Evolutionary conservation across 2,113 vertebrate genomes (phyloP).

Genomic region (Hucho hucho): DNA sequence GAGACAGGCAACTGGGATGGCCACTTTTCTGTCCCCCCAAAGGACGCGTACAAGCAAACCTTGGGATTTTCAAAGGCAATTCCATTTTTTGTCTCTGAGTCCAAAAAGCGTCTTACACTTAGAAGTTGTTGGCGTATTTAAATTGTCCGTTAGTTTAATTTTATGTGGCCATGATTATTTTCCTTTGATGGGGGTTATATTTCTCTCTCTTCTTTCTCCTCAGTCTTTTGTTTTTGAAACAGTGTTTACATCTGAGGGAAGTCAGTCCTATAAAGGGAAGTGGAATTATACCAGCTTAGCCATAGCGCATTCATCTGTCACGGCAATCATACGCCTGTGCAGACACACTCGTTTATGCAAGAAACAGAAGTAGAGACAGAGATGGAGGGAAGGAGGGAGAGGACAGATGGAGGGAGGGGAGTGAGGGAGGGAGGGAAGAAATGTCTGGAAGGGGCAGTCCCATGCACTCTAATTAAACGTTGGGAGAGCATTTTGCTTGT

Average conservation of each 20-base stretch:
- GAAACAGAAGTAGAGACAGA: neutral
- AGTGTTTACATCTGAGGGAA: constrained; percentile 31
- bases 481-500: constrained; percentile 22
- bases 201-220: constrained; percentile 5
- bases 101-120: constrained; percentile 16
- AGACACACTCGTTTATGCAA: constrained; percentile 40
- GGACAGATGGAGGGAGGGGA: neutral
- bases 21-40: constrained; percentile 5
- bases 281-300: constrained; percentile 42
- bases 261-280: neutral
- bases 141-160: constrained; percentile 34
- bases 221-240: constrained; percentile 26
- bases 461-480: constrained; percentile 43
- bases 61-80: constrained; percentile 18
- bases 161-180: constrained; percentile 37
- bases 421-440: constrained; percentile 5
- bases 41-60: neutral
- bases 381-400: neutral
- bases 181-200: neutral
- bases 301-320: constrained; percentile 50
- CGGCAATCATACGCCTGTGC: constrained; percentile 28
- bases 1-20: constrained; percentile 15
- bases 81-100: constrained; percentile 26
- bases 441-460: neutral
- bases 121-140: constrained; percentile 31